Evolutionary conservation across 2,113 vertebrate genomes (phyloP), one percentile per base, ranked within the genome.

Genomic region (Bucco capensis): DNA sequence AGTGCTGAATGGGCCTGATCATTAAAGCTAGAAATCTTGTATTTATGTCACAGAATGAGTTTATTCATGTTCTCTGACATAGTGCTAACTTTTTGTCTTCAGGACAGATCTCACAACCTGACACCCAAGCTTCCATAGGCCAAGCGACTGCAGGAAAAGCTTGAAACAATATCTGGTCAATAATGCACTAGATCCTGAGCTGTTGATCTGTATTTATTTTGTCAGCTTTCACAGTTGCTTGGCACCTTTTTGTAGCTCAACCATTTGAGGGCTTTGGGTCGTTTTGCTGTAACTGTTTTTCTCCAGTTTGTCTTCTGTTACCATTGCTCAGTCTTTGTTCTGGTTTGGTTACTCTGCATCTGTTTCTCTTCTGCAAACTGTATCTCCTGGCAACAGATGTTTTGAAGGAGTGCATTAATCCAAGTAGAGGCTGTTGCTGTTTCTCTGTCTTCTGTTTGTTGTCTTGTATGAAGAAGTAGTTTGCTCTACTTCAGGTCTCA

Each of bases 341-440:
- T 49, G 62, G 65, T 86, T 94, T 58, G 76, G 88, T 61, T 51
- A 70, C 3, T 6, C 3, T 46, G 33, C 74, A 78, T 89, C 83
- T 95, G 83, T 60, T 96, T 86, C 70, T 90, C 42, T 60, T 75
- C 86, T 82, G 51, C 58, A 86, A 66, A 67, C 50, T 22, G 0
- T 73, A 57, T 77, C 67, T 87, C 72, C 76, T 95, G 76, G 83
- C 88, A 81, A 46, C 88, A 91, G 62, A 75, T 78, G 80, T 50
- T 74, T 91, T 74, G 87, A 88, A 49, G 12, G 28, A 15, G 89
- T 93, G 60, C 51, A 10, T 53, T 54, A 60, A 76, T 72, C 69
- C 40, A 33, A 28, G 51, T 31, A 53, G n/a, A n/a, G 46, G 24
- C 42, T 86, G 51, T 57, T 95, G 72, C 72, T 88, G 35, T 83